Evolutionary conservation across 2,113 vertebrate genomes (phyloP).

Genomic region (Gymnogyps californianus): DNA sequence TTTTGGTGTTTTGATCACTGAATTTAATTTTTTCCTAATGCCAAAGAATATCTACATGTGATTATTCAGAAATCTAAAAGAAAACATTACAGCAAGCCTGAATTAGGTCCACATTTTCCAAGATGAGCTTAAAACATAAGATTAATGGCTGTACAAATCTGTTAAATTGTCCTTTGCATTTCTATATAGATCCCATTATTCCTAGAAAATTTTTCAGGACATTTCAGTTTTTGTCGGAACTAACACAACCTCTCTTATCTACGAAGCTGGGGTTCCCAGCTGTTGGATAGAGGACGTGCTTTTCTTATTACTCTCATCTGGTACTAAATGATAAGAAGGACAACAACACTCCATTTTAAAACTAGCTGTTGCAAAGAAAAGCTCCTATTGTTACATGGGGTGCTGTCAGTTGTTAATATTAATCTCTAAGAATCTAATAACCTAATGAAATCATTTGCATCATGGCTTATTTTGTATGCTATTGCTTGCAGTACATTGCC

Average conservation of each 20-base stretch:
- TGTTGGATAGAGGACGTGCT: conserved; percentile 55
- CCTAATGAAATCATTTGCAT: conserved; percentile 66
- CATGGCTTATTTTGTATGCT: not conserved
- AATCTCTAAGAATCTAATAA: conserved; percentile 72
- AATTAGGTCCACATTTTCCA: conserved; percentile 26
- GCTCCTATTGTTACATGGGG: conserved; percentile 41
- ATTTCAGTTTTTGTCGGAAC: conserved; percentile 56
- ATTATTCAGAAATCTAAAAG: conserved; percentile 51
- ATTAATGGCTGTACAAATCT: conserved; percentile 60
- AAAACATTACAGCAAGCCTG: not conserved
- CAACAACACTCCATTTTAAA: conserved; percentile 56
- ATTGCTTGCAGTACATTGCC: not conserved
- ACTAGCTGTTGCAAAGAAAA: conserved; percentile 55
- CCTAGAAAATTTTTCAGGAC: conserved; percentile 55
- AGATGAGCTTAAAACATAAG: conserved; percentile 68
- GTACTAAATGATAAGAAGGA: conserved; percentile 70
- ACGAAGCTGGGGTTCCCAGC: conserved; percentile 66
- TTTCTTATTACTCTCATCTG: conserved; percentile 67
- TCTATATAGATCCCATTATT: conserved; percentile 70
- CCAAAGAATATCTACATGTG: not conserved
- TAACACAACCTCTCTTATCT: conserved; percentile 73
- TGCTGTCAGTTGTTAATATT: conserved; percentile 63
- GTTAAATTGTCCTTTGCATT: conserved; percentile 65
- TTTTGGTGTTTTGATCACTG: conserved; percentile 43
- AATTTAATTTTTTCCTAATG: conserved; percentile 36